Conservation (phyloP, 2,888 invertebrate species). For the Mesorhabditis belari region DNA sequence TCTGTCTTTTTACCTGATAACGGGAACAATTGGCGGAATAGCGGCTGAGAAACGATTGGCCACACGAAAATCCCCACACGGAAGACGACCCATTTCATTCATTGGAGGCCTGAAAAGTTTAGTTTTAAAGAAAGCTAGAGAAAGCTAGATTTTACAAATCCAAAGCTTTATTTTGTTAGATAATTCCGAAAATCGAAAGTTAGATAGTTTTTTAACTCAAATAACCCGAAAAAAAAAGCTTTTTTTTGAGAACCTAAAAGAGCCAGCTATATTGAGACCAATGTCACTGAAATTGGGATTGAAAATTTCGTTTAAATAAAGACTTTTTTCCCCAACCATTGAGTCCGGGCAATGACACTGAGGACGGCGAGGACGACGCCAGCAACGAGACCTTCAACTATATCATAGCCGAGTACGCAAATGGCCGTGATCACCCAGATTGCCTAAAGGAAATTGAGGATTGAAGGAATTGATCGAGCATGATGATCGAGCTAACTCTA, state of each 20-base stretch:
- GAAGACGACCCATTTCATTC: slow-evolving; percentile 12
- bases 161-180: too few relatives aligned
- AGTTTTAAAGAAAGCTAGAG: not conserved
- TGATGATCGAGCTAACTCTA: too few relatives aligned
- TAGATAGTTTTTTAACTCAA: too few relatives aligned
- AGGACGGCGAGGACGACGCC: slow-evolving; percentile 72
- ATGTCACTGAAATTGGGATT: not conserved
- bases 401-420: slow-evolving; percentile 69
- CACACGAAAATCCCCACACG: slow-evolving; percentile 7
- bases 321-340: slow-evolving; percentile 29
- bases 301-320: not conserved
- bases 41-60: slow-evolving; percentile 11
- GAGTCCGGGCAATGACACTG: slow-evolving; percentile 66
- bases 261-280: slow-evolving; percentile 2
- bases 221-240: too few relatives aligned
- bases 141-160: too few relatives aligned
- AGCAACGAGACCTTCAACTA: slow-evolving; percentile 69
- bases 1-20: not conserved
- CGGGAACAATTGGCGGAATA: not conserved
- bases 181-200: too few relatives aligned
- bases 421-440: slow-evolving; percentile 76
- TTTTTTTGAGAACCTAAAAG: too few relatives aligned
- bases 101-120: slow-evolving; percentile 11
- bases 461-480: too few relatives aligned
- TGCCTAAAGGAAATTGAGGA: slow-evolving; percentile 25